Conservation (phyloP, 2,888 invertebrate genomes). For the Dysmachus trigonus region DNA sequence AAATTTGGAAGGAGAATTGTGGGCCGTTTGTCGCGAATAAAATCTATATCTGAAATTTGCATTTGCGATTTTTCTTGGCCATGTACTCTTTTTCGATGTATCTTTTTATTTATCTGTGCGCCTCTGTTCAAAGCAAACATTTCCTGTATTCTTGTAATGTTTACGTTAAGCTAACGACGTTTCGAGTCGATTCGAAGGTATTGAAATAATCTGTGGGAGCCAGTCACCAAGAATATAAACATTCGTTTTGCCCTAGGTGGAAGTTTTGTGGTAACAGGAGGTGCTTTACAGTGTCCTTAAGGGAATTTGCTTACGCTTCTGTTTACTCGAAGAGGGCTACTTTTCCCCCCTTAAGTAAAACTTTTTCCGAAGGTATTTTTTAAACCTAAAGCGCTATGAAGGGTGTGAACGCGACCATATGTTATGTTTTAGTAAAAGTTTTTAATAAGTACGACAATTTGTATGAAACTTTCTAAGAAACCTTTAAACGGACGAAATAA, state of each 20-base stretch:
- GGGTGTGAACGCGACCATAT: neutral
- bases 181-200: neutral
- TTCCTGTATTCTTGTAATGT: neutral
- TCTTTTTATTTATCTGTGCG: neutral
- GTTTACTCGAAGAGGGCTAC: neutral
- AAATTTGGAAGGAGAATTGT: neutral
- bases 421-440: neutral
- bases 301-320: neutral
- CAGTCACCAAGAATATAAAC: neutral
- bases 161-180: neutral
- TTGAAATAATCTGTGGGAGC: neutral
- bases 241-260: neutral
- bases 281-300: neutral
- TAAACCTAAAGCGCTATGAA: neutral
- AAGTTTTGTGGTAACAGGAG: neutral
- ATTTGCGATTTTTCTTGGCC: neutral
- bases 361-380: neutral
- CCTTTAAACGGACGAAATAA: neutral
- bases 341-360: neutral
- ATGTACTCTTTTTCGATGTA: neutral
- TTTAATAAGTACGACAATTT: neutral
- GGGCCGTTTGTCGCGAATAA: neutral
- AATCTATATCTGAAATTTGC: neutral
- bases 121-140: neutral
- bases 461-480: neutral